Evolutionary conservation across 1,140 invertebrate species (phyloP), one percentile per base, ranked within the genome.

Genomic region (Euglossa dilemma): DNA sequence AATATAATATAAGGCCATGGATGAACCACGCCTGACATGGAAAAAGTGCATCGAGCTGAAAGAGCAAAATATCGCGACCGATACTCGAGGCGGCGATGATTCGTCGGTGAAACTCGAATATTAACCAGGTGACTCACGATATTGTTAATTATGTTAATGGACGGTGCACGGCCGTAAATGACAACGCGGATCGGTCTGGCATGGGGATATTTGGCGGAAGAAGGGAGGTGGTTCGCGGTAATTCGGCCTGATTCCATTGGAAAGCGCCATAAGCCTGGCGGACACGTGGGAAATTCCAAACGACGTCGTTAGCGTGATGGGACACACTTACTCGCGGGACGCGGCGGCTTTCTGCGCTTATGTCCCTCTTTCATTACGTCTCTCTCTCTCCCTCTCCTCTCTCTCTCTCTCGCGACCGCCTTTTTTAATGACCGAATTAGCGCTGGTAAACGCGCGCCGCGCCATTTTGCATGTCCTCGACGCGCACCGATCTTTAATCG

Each of bases 111-210:
- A 47, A 70, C 72, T 54, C 64, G 63, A 73, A 72, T 75, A 80
- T 86, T 84, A 86, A 80, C 70, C 64, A 43, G 73, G 66, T 88
- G 86, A 88, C 87, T 88, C 87, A 85, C 69, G 81, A 76, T 78
- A 87, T 84, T 82, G 83, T 88, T 88, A 88, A 88, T 88, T 87
- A 88, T 81, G 83, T 82, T 87, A 88, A 88, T 88, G 63, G 85
- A 72, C 63, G 72, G 36, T 69, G 47, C 74, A 73, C n/a, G 61
- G 56, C 83, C 70, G 57, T 87, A 87, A 87, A 87, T 80, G 63
- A 75, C 64, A 45, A 43, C 18, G 16, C 18, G 18, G 18, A 18
- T 11, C 54, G 14, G 16, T 23, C 8, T 14, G 47, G 8, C 36
- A 36, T 36, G 36, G 36, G 36, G 36, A 36, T 36, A 36, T 36